Evolutionary conservation across 1,140 invertebrate genomes (phyloP).

Genomic region (Hylaeus volcanicus): DNA sequence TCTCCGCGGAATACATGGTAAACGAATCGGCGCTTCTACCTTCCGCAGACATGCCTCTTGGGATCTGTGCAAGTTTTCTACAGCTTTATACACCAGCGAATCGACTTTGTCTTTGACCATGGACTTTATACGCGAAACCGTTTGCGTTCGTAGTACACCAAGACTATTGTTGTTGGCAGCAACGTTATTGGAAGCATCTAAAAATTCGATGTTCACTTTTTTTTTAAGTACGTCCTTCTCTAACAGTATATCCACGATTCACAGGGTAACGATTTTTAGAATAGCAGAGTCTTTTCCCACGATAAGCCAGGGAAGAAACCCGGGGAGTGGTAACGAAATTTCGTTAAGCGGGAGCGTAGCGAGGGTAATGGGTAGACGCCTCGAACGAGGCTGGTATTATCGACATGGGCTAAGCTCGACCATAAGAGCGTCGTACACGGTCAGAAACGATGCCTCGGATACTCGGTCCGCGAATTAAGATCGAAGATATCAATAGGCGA

Average conservation of each 20-base stretch:
- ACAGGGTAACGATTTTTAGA: no score
- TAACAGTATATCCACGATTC: no score
- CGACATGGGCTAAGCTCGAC: not conserved
- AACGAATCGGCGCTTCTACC: constrained; percentile 17
- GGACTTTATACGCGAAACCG: no score
- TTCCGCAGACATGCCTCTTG: not conserved
- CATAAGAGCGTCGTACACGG: not conserved
- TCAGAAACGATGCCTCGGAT: constrained; percentile 21
- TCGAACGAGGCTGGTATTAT: constrained; percentile 33
- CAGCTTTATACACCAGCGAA: no score
- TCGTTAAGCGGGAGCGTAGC: constrained; percentile 11
- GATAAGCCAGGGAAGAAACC: no score
- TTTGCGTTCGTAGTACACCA: no score
- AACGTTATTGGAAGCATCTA: no score
- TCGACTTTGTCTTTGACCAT: no score
- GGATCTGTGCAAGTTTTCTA: not conserved
- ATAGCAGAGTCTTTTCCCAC: no score
- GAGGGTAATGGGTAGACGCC: constrained; percentile 16
- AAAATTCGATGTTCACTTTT: no score
- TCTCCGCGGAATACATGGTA: constrained; percentile 29
- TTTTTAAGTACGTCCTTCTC: no score
- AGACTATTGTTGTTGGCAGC: no score
- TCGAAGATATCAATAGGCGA: constrained; percentile 19
- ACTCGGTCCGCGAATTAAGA: constrained; percentile 44
- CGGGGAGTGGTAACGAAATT: constrained; percentile 9